These are phyloP conservation scores for Andrena praecox DNA, from an alignment of 2,888 invertebrate genomes.

Conservation along the genomic window DNA sequence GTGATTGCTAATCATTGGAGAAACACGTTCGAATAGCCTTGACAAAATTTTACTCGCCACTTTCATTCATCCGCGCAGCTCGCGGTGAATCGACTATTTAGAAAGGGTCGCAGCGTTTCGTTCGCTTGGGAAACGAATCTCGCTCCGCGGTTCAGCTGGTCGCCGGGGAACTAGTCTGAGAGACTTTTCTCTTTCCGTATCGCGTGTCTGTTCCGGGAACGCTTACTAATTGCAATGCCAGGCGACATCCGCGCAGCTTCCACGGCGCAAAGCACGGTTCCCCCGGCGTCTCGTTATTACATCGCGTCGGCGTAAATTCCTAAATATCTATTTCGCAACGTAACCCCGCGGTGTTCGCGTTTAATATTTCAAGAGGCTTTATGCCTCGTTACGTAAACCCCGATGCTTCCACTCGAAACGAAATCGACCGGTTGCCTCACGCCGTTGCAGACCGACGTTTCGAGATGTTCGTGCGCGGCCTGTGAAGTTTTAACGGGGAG, in stretches of 20 bases:
- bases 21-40: constrained; percentile 38
- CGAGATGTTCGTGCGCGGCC: background rate
- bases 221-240: constrained; percentile 54
- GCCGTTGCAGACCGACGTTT: background rate
- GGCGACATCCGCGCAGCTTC: constrained; percentile 37
- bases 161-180: constrained; percentile 29
- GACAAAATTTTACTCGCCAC: constrained; percentile 47
- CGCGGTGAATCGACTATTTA: constrained; percentile 33
- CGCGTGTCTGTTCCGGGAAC: constrained; percentile 66
- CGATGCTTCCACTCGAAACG: background rate
- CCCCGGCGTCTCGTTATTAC: constrained; percentile 11
- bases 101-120: constrained; percentile 55
- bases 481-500: background rate
- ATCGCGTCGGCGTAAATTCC: constrained; percentile 22
- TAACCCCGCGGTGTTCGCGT: background rate
- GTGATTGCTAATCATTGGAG: constrained; percentile 13
- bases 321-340: background rate
- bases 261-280: constrained; percentile 35
- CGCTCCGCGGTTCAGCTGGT: constrained; percentile 40
- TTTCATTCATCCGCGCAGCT: constrained; percentile 51
- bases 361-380: constrained; percentile 13
- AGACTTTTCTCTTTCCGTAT: constrained; percentile 57
- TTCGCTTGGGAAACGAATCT: constrained; percentile 30
- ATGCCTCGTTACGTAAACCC: background rate
- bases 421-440: constrained; percentile 17